phyloP scores from a whole-genome alignment of 2,113 vertebrate species.

The Apistogramma diplotaenia region DNA sequence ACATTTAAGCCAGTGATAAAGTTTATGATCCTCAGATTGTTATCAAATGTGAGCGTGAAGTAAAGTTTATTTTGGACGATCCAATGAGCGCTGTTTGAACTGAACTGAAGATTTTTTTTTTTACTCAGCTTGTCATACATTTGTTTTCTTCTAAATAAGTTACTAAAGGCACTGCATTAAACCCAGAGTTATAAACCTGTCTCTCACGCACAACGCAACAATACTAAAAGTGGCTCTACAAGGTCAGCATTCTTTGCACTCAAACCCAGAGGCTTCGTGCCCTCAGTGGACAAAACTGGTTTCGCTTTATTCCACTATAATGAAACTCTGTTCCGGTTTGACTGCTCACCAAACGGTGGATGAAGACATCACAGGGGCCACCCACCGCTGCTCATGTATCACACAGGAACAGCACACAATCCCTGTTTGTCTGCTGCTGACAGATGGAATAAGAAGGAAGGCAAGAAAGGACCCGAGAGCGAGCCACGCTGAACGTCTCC shows the following conservation, averaged over 20 bases:
- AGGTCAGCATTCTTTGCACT: constrained; percentile 8
- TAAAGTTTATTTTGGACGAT: background rate
- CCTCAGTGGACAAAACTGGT: background rate
- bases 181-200: background rate
- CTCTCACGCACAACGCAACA: background rate
- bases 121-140: background rate
- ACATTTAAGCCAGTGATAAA: background rate
- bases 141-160: background rate
- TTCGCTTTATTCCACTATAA: constrained; percentile 32
- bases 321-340: constrained; percentile 39
- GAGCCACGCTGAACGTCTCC: background rate
- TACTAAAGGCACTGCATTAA: background rate
- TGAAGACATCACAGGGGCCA: constrained; percentile 18
- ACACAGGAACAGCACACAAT: background rate
- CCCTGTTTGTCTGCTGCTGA: constrained; percentile 35
- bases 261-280: constrained; percentile 1
- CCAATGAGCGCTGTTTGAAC: background rate
- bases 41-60: constrained; percentile 1
- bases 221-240: background rate
- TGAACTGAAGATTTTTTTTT: background rate
- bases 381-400: constrained; percentile 38
- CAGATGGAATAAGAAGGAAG: constrained; percentile 5
- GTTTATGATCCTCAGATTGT: constrained; percentile 7
- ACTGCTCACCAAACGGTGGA: constrained; percentile 33
- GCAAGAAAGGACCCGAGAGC: background rate